Base-by-base conservation (phyloP, 1,140 invertebrate genomes). In the Acromyrmex charruanus region DNA sequence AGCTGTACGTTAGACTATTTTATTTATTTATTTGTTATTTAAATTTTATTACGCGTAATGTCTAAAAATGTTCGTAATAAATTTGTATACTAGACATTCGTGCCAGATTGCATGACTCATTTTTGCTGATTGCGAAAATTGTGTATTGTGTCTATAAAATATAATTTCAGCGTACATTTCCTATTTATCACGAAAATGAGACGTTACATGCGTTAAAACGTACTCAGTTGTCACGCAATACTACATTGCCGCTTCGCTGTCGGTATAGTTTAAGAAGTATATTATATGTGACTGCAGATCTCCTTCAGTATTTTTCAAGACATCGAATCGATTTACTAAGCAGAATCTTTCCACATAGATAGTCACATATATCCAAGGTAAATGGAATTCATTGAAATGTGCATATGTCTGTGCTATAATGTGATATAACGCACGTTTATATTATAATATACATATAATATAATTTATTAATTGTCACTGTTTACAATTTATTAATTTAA, bases 271-370 rank as follows among this genome's bases (percentile, higher is more conserved):
- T 82, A 77, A 85, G 63, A 85, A 25, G 28, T 69, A 55, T 53
- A 77, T 68, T 84, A 59, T 31, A 72, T 55, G 28, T 14, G 5
- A 65, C 55, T n/a, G 3, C 55, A 35, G 35, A 25, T 63, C 3
- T 44, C 12, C 25, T 25, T 69, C 69, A 88, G 88, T 88, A 14
- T 0, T 61, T 16, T 71, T 77, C 58, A 59, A 85, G 44, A 80
- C n/a, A 10, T 25, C 58, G 28, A 21, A 28, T 5, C 1, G 6
- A 77, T 5, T 58, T 35, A 16, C 39, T 7, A 18, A 31, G n/a
- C 28, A 6, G 6, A 53, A 49, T 28, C 16, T 16, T 71, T 21
- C 18, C 55, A 9, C 25, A 63, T 6, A 28, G 14, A 1, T 21
- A 71, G 5, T 9, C 21, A 9, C 2, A 3, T 14, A 58, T 55